Conservation (phyloP, 1,140 invertebrate genomes). For the Brachionus koreanus region DNA sequence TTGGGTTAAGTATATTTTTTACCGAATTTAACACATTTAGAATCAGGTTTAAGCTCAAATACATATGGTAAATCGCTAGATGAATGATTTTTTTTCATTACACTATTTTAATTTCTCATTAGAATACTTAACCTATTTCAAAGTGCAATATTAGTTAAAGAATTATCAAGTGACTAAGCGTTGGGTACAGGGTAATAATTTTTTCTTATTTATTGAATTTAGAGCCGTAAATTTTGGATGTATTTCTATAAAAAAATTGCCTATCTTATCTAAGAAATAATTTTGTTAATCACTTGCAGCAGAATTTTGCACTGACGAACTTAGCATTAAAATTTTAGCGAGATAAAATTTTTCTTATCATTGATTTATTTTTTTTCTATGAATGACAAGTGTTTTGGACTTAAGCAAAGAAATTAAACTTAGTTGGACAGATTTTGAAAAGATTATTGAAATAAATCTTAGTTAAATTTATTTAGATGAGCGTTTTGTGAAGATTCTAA, state of each 20-base stretch:
- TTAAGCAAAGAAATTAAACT: too few relatives aligned
- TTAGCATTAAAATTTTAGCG: not conserved
- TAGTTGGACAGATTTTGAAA: not conserved
- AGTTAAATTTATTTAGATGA: not conserved
- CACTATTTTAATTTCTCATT: not conserved
- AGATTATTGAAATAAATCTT: not conserved
- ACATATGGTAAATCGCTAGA: not conserved
- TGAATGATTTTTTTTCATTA: not conserved
- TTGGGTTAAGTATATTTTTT: not conserved
- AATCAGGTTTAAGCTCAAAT: not conserved
- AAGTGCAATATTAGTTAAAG: not conserved
- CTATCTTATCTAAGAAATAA: not conserved
- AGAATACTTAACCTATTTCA: not conserved
- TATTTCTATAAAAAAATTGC: too few relatives aligned
- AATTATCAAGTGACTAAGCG: not conserved
- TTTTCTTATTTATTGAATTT: not conserved
- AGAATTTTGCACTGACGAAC: too few relatives aligned
- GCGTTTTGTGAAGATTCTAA: not conserved
- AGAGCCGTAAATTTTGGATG: too few relatives aligned
- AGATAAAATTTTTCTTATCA: not conserved
- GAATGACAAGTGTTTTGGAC: too few relatives aligned
- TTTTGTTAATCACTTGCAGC: not conserved
- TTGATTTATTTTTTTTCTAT: not conserved
- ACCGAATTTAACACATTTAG: not conserved
- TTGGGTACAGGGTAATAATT: not conserved